phyloP scores from a whole-genome alignment of 2,888 invertebrate species.

The Drosophila monieri region DNA sequence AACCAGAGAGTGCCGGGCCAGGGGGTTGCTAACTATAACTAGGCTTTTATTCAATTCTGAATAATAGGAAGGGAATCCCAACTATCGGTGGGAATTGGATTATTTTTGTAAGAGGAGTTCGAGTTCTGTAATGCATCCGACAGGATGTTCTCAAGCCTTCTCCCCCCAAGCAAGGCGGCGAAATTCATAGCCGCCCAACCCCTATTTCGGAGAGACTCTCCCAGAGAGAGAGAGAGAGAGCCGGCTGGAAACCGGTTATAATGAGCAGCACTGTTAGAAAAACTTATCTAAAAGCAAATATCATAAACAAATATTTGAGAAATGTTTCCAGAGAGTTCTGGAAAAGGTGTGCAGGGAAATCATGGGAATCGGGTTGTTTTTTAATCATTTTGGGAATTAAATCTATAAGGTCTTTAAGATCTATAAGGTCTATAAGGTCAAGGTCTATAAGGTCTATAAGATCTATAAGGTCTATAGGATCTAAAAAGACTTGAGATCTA shows the following conservation, averaged over 20 bases:
- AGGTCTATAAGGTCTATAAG: too few relatives aligned
- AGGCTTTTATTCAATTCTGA: slow-evolving; percentile 29
- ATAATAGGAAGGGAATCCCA: slow-evolving; percentile 12
- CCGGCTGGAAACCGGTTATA: slow-evolving; percentile 1
- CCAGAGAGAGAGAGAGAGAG: slow-evolving; percentile 9
- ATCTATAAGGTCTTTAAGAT: too few relatives aligned
- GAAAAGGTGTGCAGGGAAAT: too few relatives aligned
- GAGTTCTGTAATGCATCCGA: slow-evolving; percentile 36
- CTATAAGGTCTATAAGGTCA: too few relatives aligned
- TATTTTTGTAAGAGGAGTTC: slow-evolving; percentile 15
- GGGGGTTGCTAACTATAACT: slow-evolving; percentile 34
- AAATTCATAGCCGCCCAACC: slow-evolving; percentile 27
- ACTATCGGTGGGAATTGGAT: slow-evolving; percentile 7
- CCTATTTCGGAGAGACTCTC: slow-evolving; percentile 39
- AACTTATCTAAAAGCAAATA: not conserved
- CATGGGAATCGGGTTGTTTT: too few relatives aligned
- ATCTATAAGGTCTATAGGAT: too few relatives aligned
- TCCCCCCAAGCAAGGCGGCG: slow-evolving; percentile 26
- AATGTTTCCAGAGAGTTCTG: too few relatives aligned
- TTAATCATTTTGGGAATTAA: too few relatives aligned
- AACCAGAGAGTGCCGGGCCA: slow-evolving; percentile 22
- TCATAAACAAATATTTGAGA: not conserved
- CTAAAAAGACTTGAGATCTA: too few relatives aligned
- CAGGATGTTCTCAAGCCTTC: slow-evolving; percentile 33
- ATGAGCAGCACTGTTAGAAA: not conserved